Evolutionary conservation across 2,888 invertebrate species (phyloP), one percentile per base, ranked within the genome.

Genomic region (Malachius bipustulatus): DNA sequence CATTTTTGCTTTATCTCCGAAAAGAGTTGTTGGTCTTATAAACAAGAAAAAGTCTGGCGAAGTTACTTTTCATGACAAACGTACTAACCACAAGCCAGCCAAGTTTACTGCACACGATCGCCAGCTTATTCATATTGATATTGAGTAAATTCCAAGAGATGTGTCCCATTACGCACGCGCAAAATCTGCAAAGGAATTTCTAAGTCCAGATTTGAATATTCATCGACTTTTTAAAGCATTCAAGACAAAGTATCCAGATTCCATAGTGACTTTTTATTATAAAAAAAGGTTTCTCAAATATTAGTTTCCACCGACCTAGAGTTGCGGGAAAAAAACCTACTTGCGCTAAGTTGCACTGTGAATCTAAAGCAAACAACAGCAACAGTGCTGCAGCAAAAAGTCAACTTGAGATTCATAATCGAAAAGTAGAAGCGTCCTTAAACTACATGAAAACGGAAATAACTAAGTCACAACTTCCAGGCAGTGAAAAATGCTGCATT

Each of bases 1-100:
- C 24, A 19, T 19, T 19, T 19, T 19, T 19, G 24, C 24, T 19
- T 19, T 19, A 19, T 19, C n/a, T 19, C 24, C 6, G n/a, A 19
- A 8, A 19, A 19, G 24, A 19, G 24, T 19, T 19, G 24, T 19
- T 19, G 24, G 24, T 19, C 24, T 19, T 19, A 19, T n/a, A n/a
- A 19, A 19, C n/a, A 19, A 19, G 6, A 19, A 19, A 19, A 19
- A 19, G 24, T 19, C 24, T 6, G 24, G 24, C n/a, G 6, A 19
- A n/a, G 24, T 19, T 19, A 19, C 24, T 19, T 19, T 19, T 19
- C 24, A n/a, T 19, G 24, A n/a, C 24, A n/a, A n/a, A 19, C n/a
- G 24, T 19, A 19, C 24, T 19, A 19, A 19, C 24, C 24, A 19
- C 24, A 19, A 19, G 24, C 24, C 24, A n/a, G 24, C 24, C 24